These are phyloP conservation scores for Atherinomorus stipes DNA, from an alignment of 2,113 vertebrate genomes.

Conservation along the genomic window DNA sequence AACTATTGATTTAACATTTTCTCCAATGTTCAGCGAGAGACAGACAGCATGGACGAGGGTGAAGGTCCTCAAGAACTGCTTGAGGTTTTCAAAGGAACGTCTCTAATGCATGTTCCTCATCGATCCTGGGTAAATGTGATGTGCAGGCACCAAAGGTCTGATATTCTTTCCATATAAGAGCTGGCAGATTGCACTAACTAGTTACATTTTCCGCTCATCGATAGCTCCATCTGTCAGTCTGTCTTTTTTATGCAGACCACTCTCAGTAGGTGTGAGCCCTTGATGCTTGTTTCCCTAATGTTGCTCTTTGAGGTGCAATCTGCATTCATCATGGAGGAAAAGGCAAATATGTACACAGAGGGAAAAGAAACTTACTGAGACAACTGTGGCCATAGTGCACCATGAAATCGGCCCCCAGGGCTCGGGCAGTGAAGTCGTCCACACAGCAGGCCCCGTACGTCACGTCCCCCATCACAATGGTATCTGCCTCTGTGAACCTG, in stretches of 20 bases:
- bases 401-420: conserved; percentile 96
- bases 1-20: conserved; percentile 85
- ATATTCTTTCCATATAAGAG: conserved; percentile 48
- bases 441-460: conserved; percentile 98
- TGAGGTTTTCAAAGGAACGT: conserved; percentile 76
- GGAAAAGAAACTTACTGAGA: conserved; percentile 85
- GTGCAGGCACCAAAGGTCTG: conserved; percentile 74
- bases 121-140: conserved; percentile 77
- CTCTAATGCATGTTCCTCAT: conserved; percentile 78
- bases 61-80: conserved; percentile 69
- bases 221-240: conserved; percentile 16
- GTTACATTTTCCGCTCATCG: conserved; percentile 47
- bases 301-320: neutral
- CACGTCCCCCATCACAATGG: conserved; percentile 96
- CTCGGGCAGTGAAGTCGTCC: conserved; percentile 95
- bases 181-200: conserved; percentile 38
- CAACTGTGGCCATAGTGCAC: conserved; percentile 99
- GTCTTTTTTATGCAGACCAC: neutral
- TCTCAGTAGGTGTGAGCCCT: conserved; percentile 15
- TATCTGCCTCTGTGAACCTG: conserved; percentile 94
- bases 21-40: conserved; percentile 66
- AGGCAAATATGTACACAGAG: neutral
- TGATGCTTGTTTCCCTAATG: conserved; percentile 1
- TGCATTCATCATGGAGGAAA: neutral
- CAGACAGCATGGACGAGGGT: conserved; percentile 56